phyloP scores from a whole-genome alignment of 2,797 vertebrate species.

The Dendrocincla tyrannina region DNA sequence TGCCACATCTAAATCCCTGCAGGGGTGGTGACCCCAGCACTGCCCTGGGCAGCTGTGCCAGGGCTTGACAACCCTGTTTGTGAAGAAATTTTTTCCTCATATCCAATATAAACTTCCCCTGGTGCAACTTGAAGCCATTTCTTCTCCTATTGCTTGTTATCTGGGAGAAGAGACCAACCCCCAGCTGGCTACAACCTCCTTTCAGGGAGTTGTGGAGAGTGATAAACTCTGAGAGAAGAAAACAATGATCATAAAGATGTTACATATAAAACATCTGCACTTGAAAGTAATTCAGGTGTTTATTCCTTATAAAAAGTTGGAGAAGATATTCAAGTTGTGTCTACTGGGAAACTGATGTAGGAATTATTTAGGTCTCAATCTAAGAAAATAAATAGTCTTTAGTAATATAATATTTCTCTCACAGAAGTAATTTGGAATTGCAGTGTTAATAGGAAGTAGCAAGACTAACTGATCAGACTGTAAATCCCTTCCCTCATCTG shows the following conservation, averaged over 20 bases:
- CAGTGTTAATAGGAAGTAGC: background rate
- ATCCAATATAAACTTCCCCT: background rate
- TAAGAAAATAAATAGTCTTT: background rate
- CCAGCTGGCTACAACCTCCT: background rate
- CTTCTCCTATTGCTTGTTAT: background rate
- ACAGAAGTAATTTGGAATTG: background rate
- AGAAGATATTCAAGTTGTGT: background rate
- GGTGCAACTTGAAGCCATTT: background rate
- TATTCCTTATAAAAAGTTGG: background rate
- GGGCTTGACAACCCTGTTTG: background rate
- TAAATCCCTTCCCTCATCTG: background rate
- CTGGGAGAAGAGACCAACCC: background rate
- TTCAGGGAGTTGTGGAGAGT: background rate
- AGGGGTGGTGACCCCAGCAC: background rate
- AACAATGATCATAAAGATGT: background rate
- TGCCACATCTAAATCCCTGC: background rate
- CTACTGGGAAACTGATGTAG: background rate
- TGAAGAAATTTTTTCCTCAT: background rate
- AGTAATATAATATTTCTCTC: background rate
- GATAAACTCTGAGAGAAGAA: background rate
- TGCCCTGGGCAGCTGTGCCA: background rate
- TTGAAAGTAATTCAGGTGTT: background rate
- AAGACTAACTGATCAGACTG: background rate
- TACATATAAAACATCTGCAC: background rate
- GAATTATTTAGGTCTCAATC: background rate